These are phyloP conservation scores for Lordiphosa fenestrarum DNA, from an alignment of 2,888 invertebrate genomes.

Conservation along the genomic window DNA sequence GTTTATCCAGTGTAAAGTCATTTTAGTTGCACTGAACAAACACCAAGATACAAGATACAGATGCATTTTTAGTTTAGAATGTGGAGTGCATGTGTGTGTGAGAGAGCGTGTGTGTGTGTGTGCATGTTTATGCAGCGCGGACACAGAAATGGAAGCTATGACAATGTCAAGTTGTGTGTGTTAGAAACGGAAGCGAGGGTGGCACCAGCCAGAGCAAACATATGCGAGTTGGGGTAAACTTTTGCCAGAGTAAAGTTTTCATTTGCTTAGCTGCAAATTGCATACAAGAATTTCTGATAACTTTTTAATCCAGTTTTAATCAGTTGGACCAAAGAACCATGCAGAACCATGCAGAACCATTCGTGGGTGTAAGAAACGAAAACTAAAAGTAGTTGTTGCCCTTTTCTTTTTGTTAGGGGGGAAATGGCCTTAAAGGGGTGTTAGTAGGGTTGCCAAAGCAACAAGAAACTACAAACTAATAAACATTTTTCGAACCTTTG, in stretches of 20 bases:
- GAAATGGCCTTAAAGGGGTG: neutral
- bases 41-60: constrained; percentile 50
- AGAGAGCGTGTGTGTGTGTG: constrained; percentile 14
- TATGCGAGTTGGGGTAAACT: constrained; percentile 27
- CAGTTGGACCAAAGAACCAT: constrained; percentile 38
- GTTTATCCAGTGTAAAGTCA: constrained; percentile 71
- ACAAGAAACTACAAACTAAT: too few relatives aligned
- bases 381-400: constrained; percentile 1
- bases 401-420: too few relatives aligned
- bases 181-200: neutral
- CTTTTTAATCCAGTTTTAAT: constrained; percentile 70
- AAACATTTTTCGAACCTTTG: too few relatives aligned
- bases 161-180: constrained; percentile 27
- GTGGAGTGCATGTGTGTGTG: constrained; percentile 7
- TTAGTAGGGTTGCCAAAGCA: too few relatives aligned
- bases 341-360: constrained; percentile 7
- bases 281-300: constrained; percentile 50
- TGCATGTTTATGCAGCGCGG: constrained; percentile 33
- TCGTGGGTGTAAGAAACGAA: constrained; percentile 4
- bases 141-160: constrained; percentile 18
- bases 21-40: constrained; percentile 63
- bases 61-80: constrained; percentile 36
- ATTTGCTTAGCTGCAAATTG: constrained; percentile 34
- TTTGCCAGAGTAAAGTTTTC: constrained; percentile 27
- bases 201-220: neutral